Evolutionary conservation across 2,888 invertebrate species (phyloP), one percentile per base, ranked within the genome.

Genomic region (Spicauda simplicius): DNA sequence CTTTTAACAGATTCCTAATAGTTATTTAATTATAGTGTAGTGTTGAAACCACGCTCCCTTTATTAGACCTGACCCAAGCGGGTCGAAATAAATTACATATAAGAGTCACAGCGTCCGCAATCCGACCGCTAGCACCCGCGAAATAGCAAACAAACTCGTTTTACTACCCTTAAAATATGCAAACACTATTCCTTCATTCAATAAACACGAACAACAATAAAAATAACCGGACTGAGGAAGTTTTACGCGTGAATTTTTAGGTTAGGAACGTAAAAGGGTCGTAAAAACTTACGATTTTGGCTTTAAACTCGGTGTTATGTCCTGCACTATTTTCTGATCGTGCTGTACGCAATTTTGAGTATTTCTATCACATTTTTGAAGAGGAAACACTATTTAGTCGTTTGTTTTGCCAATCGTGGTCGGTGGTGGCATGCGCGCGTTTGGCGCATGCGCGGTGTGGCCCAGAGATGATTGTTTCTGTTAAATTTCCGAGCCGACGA

Each of bases 401-500:
- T 73, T 74, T 71, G 71, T 73, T 73, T 76, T 79, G 78, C 76
- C 78, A 79, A 25, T 25, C 25, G 74, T 74, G 67, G 74, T 75
- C 71, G 69, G 69, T 71, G 73, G 70, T 77, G 85, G 76, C 90
- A 88, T 88, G 90, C 90, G 90, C 90, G 82, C 16, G 76, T 73
- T 73, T 70, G 56, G 77, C 86, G 75, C 88, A 82, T 90, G 90
- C 90, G 90, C 78, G 64, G 53, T 58, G 53, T 58, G 55, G 5
- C 53, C 30, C 18, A 18, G 18, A 69, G 74, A 72, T 72, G 52
- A 91, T 89, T 85, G 88, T 83, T 84, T 78, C 80, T 77, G 79
- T 81, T 81, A 85, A 86, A 88, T 90, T 88, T 91, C 91, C 91
- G 86, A 48, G 30, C 77, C 60, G 69, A 76, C 73, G 79, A 80